phyloP scores from a whole-genome alignment of 2,113 vertebrate species.

The Arvicanthis niloticus region DNA sequence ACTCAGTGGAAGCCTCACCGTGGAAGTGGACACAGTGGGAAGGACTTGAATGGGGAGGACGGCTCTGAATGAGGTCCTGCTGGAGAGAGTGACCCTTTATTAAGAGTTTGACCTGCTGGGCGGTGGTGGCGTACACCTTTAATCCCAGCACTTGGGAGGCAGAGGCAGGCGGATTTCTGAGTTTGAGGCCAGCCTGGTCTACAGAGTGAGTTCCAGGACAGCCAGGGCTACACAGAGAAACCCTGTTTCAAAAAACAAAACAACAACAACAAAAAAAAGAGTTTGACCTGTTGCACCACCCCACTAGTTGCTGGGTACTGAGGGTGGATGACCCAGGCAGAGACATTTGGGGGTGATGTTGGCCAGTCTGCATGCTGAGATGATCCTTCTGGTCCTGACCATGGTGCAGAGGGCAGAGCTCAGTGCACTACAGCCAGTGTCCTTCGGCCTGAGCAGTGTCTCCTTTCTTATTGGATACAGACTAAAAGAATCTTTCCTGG shows the following conservation, averaged over 20 bases:
- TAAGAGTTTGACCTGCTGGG: neutral
- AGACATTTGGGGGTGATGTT: neutral
- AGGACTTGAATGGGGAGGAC: neutral
- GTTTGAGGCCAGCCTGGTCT: too few relatives aligned
- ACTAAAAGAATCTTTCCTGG: conserved; percentile 93
- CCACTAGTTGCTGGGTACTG: neutral
- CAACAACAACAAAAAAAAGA: too few relatives aligned
- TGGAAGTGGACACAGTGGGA: neutral
- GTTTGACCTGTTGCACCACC: neutral
- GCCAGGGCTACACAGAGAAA: too few relatives aligned
- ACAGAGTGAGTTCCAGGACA: too few relatives aligned
- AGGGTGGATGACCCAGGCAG: neutral
- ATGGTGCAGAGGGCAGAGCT: neutral
- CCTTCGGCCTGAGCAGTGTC: neutral
- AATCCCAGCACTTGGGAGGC: too few relatives aligned
- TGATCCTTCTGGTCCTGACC: neutral
- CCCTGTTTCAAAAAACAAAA: too few relatives aligned
- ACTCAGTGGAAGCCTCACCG: neutral
- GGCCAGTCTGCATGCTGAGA: neutral
- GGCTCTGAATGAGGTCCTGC: neutral
- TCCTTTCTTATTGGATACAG: conserved; percentile 78
- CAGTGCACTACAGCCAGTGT: neutral
- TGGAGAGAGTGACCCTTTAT: neutral
- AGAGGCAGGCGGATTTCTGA: too few relatives aligned
- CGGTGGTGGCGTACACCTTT: too few relatives aligned